phyloP scores from a whole-genome alignment of 2,888 invertebrate genomes.

The Cerastoderma edule region DNA sequence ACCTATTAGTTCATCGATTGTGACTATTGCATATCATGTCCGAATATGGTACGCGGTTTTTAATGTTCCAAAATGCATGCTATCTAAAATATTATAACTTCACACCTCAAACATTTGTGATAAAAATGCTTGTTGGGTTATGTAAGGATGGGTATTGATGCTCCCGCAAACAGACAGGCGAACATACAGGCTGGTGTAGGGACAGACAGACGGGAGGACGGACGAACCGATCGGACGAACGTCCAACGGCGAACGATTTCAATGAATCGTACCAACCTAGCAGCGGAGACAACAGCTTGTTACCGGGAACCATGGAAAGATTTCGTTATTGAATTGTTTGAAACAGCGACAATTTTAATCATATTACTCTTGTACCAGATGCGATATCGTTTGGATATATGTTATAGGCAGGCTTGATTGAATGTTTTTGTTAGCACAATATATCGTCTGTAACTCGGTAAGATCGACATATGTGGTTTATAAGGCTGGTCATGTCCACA shows the following conservation, averaged over 20 bases:
- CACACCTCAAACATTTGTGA: no score
- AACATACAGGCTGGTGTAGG: background rate
- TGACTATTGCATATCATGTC: no score
- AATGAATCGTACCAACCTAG: background rate
- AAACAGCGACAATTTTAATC: background rate
- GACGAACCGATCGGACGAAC: background rate
- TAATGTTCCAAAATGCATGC: no score
- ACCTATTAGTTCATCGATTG: no score
- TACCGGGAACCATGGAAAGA: background rate
- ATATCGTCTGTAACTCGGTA: background rate
- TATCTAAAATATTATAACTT: no score
- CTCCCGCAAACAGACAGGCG: slow-evolving; percentile 1
- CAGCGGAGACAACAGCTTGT: background rate
- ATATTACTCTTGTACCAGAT: background rate
- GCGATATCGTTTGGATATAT: background rate
- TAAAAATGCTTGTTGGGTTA: no score
- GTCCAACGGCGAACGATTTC: background rate
- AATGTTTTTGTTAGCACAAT: background rate
- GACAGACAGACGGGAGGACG: background rate
- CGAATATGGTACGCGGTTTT: no score
- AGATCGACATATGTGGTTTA: no score
- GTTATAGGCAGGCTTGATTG: background rate
- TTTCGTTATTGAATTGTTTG: background rate
- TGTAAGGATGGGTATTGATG: no score
- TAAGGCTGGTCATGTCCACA: no score